Evolutionary conservation across 2,113 vertebrate species (phyloP), one percentile per base, ranked within the genome.

Genomic region (Psilopsiagon aymara): DNA sequence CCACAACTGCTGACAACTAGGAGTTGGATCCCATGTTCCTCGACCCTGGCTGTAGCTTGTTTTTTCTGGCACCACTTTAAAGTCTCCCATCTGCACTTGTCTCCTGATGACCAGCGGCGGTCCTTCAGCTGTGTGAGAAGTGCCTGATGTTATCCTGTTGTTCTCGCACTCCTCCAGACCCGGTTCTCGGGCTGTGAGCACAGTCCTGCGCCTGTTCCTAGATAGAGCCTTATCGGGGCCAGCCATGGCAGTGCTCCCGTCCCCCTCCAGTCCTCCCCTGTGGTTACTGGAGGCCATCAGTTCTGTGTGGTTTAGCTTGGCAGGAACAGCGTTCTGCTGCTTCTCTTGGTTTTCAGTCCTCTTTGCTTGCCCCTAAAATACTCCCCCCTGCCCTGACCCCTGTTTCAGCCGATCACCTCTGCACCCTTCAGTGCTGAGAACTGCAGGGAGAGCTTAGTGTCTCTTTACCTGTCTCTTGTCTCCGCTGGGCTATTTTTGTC

Each of bases 1-100:
- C 84, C 87, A 92, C 87, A 94, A 89, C 88, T 93, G 96, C 94
- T 97, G 96, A 97, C 95, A 97, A 82, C 91, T 63, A 91, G 79
- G 86, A 97, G 96, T 76, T 25, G 74, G 66, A 96, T 95, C 94
- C 95, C 90, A 27, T 94, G 92, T 96, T 96, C 84, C 94, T 96
- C 27, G 71, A 96, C 95, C 92, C 93, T 91, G 74, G 66, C 82
- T 68, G 69, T 52, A 88, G 88, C 76, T 96, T 97, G 91, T 96
- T 95, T 96, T 90, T 95, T 81, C 94, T 96, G 96, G 96, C 97
- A 93, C 31, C 3, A 4, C 88, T 95, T 95, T 76, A 95, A 86
- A 94, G 82, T 49, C 86, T 96, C 64, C 67, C 86, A 76, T 91
- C 82, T 94, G 75, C 87, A 74, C 92, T 89, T 78, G 71, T 49